A percentile compares a stretch with the other conserved stretches of the same genome.
Evolutionary conservation across 2,888 invertebrate species (phyloP).

Genomic region (Petrolisthes manimaculis): DNA sequence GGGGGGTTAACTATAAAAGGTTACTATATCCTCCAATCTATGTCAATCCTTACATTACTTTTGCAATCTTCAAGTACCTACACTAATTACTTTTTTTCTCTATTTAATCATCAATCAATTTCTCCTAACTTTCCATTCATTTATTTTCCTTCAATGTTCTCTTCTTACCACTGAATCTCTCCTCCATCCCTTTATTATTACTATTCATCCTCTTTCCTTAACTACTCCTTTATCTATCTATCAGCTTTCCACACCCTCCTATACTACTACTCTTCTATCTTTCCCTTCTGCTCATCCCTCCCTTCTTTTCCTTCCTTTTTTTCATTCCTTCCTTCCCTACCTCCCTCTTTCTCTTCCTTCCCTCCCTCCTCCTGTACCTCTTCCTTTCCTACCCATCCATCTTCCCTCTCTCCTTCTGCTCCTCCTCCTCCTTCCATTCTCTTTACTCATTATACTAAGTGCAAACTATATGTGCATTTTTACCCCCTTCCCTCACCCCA

Average conservation of each 20-base stretch:
- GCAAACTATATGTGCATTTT: conserved; percentile 4
- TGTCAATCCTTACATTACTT: no score
- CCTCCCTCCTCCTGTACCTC: background rate
- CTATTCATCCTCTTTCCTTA: background rate
- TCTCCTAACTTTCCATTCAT: background rate
- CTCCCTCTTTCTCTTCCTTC: background rate
- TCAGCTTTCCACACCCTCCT: no score
- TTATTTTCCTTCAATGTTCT: background rate
- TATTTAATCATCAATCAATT: background rate
- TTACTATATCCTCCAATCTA: no score
- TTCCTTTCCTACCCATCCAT: background rate
- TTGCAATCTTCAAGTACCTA: no score
- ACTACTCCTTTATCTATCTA: no score
- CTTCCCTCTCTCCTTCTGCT: background rate
- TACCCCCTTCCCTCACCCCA: no score
- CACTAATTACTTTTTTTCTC: background rate
- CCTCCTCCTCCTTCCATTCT: background rate
- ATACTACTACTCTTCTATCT: no score
- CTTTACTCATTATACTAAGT: conserved; percentile 2
- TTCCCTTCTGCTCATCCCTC: background rate
- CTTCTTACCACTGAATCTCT: no score
- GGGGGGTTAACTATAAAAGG: no score
- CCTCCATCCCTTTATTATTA: no score
- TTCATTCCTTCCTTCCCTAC: background rate
- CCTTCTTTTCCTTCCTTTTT: background rate